Evolutionary conservation across 2,797 vertebrate species (phyloP).

Genomic region (Lepus oiostolus): DNA sequence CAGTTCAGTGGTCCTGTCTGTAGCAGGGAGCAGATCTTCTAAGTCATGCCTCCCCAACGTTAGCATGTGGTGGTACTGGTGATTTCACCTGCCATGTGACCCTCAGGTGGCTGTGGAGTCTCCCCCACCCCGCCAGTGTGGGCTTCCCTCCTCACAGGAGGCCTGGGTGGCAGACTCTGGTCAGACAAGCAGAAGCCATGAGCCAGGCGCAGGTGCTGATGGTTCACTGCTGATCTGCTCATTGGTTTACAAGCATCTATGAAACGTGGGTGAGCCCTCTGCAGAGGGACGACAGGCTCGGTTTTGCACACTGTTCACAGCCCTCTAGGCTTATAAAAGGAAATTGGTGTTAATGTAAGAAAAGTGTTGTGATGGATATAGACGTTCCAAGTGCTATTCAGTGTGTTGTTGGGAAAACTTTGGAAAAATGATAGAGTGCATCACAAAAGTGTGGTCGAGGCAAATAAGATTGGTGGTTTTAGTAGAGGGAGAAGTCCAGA

Average conservation of each 20-base stretch:
- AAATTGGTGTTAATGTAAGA: no score
- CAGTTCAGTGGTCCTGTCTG: fast-evolving
- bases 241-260: not conserved
- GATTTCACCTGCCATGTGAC: fast-evolving
- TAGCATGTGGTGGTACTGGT: fast-evolving
- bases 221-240: fast-evolving
- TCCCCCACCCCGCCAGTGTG: no score
- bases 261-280: not conserved
- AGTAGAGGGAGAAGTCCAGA: not conserved
- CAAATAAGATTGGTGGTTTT: not conserved
- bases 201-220: fast-evolving
- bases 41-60: no score
- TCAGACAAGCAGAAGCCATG: fast-evolving
- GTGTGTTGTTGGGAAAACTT: not conserved
- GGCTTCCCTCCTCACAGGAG: not conserved
- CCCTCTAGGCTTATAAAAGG: not conserved
- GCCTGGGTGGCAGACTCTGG: no score
- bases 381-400: fast-evolving
- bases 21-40: fast-evolving
- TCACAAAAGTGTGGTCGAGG: not conserved
- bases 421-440: not conserved
- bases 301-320: not conserved
- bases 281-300: not conserved
- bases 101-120: fast-evolving
- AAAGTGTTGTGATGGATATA: no score